Evolutionary conservation across 64 coral and sea anemone genomes (phyloP), one percentile per base, ranked within the genome.

Genomic region (Pachyseris speciosa): DNA sequence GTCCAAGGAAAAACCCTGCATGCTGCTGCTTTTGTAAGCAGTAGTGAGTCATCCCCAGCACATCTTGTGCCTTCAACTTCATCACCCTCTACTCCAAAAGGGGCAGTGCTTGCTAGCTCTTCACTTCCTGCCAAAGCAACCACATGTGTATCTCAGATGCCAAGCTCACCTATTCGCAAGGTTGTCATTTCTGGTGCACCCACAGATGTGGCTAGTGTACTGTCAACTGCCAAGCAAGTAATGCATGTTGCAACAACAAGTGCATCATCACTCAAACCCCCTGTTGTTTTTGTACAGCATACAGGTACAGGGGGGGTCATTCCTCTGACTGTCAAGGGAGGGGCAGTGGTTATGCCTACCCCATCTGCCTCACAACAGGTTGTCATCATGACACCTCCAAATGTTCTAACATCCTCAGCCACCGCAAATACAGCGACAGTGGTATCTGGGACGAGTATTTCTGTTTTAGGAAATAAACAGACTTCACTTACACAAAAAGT

Each of bases 231-330:
- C 7, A 55, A 55, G 28, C 26, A 32, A 50, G 20, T 12, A 52
- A 34, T 45, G 33, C 48, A 55, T 34, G 47, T 55, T 50, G 19
- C 30, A 33, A 78, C 74, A 26, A 55, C 74, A 53, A 78, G 13
- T 78, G 31, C 74, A 53, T 78, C 74, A 53, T 7, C 47, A 7
- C 38, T 33, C 27, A 67, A 50, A 41, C 5, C 49, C 34, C 32
- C 77, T 39, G 77, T 81, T 55, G 20, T 81, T 41, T n/a, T 81
- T 24, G 19, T 81, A 20, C 49, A 37, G 22, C 51, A 22, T 51
- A 32, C 51, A 39, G 77, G 30, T 5, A 17, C 77, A 38, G 77
- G 77, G 61, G 77, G 77, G 77, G 53, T 81, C 52, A 30, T 81
- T 22, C 77, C 77, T 0, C 20, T 81, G 0, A 13, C 32, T 11